Evolutionary conservation across 2,888 invertebrate species (phyloP).

Genomic region (Sussaba pulchella): DNA sequence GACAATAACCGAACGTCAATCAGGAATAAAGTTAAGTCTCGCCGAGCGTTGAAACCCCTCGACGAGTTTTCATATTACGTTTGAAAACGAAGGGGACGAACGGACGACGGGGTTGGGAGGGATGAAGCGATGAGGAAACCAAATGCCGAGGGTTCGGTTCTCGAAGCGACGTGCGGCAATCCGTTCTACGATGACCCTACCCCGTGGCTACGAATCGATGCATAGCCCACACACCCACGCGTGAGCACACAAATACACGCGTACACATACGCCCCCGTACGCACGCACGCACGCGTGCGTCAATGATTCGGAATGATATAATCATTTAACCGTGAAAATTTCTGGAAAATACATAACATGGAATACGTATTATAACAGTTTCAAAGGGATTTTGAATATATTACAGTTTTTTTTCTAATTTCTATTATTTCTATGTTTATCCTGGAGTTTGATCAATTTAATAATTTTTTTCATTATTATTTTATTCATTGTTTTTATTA

Average conservation of each 20-base stretch:
- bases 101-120: not conserved
- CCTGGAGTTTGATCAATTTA: too few species aligned
- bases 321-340: too few species aligned
- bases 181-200: constrained; percentile 46
- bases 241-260: too few species aligned
- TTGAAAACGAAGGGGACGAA: constrained; percentile 7
- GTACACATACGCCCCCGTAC: too few species aligned
- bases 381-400: too few species aligned
- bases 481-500: too few species aligned
- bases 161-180: constrained; percentile 56
- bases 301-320: too few species aligned
- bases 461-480: constrained; percentile 53
- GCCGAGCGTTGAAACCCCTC: constrained; percentile 18
- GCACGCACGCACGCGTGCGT: too few species aligned
- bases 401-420: too few species aligned
- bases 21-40: constrained; percentile 80
- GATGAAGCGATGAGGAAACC: constrained; percentile 30
- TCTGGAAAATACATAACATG: too few species aligned
- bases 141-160: constrained; percentile 5
- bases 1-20: constrained; percentile 83
- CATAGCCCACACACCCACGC: not conserved
- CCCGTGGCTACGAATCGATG: not conserved
- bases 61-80: constrained; percentile 46
- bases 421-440: too few species aligned
- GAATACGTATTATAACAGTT: too few species aligned